These are phyloP conservation scores for Proteles cristata DNA, from an alignment of 2,113 vertebrate genomes.

Conservation along the genomic window DNA sequence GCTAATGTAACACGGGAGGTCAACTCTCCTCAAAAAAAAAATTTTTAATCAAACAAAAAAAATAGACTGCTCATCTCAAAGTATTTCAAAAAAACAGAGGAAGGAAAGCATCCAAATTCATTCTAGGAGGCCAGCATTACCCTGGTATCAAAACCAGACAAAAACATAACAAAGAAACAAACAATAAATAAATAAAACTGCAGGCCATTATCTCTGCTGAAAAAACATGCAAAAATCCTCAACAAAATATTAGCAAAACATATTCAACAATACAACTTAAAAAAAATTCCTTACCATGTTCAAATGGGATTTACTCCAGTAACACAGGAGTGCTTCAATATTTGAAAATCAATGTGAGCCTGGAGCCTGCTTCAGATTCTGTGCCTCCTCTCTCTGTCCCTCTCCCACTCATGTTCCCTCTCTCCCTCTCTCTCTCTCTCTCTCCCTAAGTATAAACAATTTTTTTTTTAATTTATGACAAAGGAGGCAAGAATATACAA, in stretches of 20 bases:
- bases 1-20: background rate
- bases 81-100: background rate
- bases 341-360: background rate
- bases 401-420: too few species aligned
- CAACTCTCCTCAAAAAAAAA: background rate
- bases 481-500: too few species aligned
- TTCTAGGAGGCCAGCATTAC: background rate
- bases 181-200: background rate
- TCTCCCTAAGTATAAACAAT: too few species aligned
- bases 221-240: background rate
- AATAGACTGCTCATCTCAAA: background rate
- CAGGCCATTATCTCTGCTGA: background rate
- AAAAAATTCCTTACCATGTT: background rate
- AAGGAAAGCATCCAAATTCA: background rate
- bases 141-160: background rate
- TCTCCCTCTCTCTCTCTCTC: too few species aligned
- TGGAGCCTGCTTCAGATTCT: too few species aligned
- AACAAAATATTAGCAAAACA: background rate
- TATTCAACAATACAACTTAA: background rate
- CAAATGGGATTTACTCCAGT: background rate
- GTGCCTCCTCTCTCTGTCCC: too few species aligned
- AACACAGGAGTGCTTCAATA: background rate
- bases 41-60: background rate
- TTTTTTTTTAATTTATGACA: too few species aligned
- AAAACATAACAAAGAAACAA: background rate